Percentiles rank a stretch among this genome's conserved stretches.
phyloP scores from a whole-genome alignment of 2,888 invertebrate species.

The Actias luna region DNA sequence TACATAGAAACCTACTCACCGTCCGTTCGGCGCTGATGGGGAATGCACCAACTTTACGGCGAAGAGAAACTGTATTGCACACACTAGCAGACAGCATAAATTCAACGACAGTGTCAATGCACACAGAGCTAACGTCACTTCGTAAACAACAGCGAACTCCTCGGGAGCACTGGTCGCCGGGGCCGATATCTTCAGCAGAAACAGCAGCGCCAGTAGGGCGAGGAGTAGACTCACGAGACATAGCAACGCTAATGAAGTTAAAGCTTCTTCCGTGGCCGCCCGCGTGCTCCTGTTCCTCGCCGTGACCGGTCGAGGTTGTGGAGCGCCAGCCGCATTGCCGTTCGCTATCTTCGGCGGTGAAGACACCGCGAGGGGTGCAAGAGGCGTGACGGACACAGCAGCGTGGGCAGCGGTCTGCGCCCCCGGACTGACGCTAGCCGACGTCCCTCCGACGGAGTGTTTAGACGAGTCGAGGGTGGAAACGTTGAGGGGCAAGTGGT shows the following conservation, averaged over 20 bases:
- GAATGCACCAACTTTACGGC: conserved; percentile 95
- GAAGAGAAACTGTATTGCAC: conserved; percentile 96
- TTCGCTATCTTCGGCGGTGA: conserved; percentile 76
- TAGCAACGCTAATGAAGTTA: conserved; percentile 91
- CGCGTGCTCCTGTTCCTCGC: conserved; percentile 60
- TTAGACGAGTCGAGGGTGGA: conserved; percentile 85
- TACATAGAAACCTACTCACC: conserved; percentile 53
- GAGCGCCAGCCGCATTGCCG: conserved; percentile 81
- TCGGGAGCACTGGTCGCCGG: conserved; percentile 84
- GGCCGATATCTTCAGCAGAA: conserved; percentile 92
- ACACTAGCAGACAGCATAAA: conserved; percentile 94
- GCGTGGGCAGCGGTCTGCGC: conserved; percentile 54
- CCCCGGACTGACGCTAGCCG: conserved; percentile 82
- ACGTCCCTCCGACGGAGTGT: conserved; percentile 83
- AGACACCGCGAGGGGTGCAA: conserved; percentile 56
- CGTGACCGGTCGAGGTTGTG: conserved; percentile 50
- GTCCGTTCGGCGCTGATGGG: conserved; percentile 89
- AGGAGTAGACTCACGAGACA: conserved; percentile 93
- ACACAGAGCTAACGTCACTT: conserved; percentile 94
- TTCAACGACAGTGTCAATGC: conserved; percentile 94
- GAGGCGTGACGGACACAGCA: conserved; percentile 51
- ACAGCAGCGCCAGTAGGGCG: conserved; percentile 91
- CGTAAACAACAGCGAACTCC: conserved; percentile 94
- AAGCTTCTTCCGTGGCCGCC: conserved; percentile 84
- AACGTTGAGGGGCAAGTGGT: conserved; percentile 85